Conservation (phyloP, 2,797 vertebrate species). For the Limnodromus scolopaceus region DNA sequence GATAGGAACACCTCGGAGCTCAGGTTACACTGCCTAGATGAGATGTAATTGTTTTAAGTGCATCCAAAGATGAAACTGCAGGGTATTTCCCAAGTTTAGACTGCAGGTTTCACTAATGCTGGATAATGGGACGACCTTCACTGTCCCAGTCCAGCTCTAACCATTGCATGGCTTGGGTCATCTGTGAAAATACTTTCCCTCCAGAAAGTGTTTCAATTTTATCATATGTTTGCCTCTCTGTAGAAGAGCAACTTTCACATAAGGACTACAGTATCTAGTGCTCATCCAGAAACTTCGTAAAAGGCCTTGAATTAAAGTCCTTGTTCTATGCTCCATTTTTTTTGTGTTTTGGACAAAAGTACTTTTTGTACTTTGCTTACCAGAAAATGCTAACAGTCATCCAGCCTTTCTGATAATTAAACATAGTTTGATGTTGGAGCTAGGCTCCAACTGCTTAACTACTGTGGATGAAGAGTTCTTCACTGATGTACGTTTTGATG, state of each 20-base stretch:
- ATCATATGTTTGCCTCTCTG: not conserved
- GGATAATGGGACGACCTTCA: accelerated
- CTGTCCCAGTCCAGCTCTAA: not conserved
- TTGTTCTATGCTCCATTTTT: not conserved
- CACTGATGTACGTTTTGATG: not conserved
- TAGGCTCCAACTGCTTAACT: not conserved
- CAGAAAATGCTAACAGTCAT: not conserved
- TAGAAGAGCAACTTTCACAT: not conserved
- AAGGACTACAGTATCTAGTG: not conserved
- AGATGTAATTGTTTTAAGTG: not conserved
- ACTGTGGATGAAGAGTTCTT: not conserved
- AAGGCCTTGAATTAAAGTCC: not conserved
- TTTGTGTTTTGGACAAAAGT: not conserved
- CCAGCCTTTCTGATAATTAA: not conserved
- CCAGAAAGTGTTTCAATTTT: not conserved
- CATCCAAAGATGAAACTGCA: not conserved
- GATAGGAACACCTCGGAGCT: not conserved
- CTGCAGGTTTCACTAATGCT: not conserved
- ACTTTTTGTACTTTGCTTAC: not conserved
- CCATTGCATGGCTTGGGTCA: not conserved
- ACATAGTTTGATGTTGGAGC: not conserved
- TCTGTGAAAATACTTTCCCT: not conserved
- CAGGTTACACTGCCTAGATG: not conserved
- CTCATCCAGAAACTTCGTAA: not conserved
- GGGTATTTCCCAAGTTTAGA: not conserved